These are phyloP conservation scores for Drosophila emarginata DNA, from an alignment of 2,888 invertebrate genomes.

Conservation along the genomic window DNA sequence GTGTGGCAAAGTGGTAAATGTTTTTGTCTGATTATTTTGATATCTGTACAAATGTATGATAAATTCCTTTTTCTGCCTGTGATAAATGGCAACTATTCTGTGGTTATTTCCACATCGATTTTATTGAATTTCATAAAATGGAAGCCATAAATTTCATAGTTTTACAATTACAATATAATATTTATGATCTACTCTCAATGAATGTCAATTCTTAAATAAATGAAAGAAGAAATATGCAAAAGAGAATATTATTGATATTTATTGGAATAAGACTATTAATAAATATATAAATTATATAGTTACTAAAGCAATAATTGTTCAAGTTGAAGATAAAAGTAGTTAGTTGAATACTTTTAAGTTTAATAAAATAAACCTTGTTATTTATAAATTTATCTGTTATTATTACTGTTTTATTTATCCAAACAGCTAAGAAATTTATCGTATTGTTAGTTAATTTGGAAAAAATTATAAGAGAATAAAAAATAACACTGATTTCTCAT, in stretches of 20 bases:
- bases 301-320: neutral
- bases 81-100: neutral
- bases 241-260: neutral
- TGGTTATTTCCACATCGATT: neutral
- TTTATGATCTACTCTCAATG: neutral
- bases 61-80: neutral
- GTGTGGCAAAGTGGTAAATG: constrained; percentile 26
- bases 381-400: too few species aligned
- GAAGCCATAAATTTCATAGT: neutral
- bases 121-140: neutral
- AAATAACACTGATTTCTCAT: too few species aligned
- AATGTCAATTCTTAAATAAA: neutral
- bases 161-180: neutral
- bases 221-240: neutral
- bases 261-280: neutral
- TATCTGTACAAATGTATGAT: neutral
- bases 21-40: constrained; percentile 8
- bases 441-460: too few species aligned
- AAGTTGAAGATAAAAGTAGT: too few species aligned
- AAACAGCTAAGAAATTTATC: too few species aligned
- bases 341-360: too few species aligned
- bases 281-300: neutral
- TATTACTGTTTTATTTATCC: too few species aligned
- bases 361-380: too few species aligned
- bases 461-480: too few species aligned